Evolutionary conservation across 2,888 invertebrate species (phyloP), one percentile per base, ranked within the genome.

Genomic region (Calliopum simillimum): DNA sequence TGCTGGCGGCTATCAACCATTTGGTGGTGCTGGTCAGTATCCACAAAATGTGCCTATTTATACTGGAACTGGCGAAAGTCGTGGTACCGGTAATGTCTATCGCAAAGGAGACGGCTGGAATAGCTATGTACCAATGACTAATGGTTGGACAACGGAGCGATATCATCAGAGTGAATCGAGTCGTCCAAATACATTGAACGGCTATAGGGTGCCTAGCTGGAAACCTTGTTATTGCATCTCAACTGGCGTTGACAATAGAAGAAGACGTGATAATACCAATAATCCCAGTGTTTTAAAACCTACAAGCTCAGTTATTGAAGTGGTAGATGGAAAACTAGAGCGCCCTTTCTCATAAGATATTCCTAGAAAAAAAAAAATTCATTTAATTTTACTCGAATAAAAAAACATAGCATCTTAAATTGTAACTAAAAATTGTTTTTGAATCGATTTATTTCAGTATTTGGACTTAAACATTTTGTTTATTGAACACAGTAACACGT

Each of bases 131-230:
- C 87, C 86, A 4, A 79, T 81, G 2, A 74, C 77, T 0, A 78
- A 71, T 61, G 68, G 75, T n/a, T 82, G 83, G 82, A 84, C 84
- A 72, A 86, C 86, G 14, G 86, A 86, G 2, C 85, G 86, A 64
- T 77, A 0, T 71, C 79, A 13, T 82, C n/a, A 84, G 3, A 78
- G 76, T 5, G 81, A 83, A 46, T 78, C 80, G 47, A 80, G 81
- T 55, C 79, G 81, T 21, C 77, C 80, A 13, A 79, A 76, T 58
- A 59, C 79, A 59, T 75, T 78, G 0, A 66, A 72, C 2, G 78
- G 79, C n/a, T 80, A 81, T 23, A 61, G 55, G 14, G 71, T 71
- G 0, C 80, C 81, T 23, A 79, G 78, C 61, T 92, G 86, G 83
- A 84, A 82, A 62, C 86, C 86, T 4, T 86, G 86, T 68, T 81